phyloP scores from a whole-genome alignment of 2,797 vertebrate species.

The Vespertilio murinus region DNA sequence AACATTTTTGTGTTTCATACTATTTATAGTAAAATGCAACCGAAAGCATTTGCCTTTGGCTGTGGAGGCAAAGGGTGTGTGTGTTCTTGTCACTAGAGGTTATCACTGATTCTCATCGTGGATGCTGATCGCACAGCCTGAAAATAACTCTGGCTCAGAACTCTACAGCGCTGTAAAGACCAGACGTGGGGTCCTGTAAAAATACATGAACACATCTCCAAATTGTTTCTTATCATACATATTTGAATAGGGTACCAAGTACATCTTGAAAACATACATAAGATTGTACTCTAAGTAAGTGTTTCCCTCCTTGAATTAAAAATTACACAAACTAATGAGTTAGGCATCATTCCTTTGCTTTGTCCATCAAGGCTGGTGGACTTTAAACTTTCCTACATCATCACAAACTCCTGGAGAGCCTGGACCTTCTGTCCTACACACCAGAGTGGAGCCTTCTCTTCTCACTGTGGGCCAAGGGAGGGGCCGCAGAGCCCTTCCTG shows the following conservation, averaged over 20 bases:
- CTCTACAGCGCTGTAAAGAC: background rate
- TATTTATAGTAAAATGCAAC: constrained; percentile 72
- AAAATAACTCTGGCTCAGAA: background rate
- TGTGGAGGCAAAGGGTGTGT: background rate
- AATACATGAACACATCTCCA: background rate
- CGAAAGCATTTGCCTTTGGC: background rate
- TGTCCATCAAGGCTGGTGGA: background rate
- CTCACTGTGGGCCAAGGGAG: background rate
- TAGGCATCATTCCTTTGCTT: background rate
- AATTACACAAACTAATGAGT: background rate
- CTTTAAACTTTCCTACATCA: background rate
- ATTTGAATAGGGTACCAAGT: background rate
- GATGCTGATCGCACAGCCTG: background rate
- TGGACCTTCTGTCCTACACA: too few relatives aligned
- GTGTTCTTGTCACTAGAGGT: background rate
- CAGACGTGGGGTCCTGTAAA: background rate
- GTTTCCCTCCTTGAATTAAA: background rate
- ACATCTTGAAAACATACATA: background rate
- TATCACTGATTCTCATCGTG: background rate
- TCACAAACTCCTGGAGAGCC: background rate
- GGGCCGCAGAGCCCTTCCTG: background rate
- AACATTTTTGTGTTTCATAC: background rate
- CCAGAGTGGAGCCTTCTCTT: background rate
- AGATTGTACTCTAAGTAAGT: background rate
- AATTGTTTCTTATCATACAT: background rate